Base-by-base conservation (phyloP, 2,888 invertebrate genomes). In the Cabera pusaria region DNA sequence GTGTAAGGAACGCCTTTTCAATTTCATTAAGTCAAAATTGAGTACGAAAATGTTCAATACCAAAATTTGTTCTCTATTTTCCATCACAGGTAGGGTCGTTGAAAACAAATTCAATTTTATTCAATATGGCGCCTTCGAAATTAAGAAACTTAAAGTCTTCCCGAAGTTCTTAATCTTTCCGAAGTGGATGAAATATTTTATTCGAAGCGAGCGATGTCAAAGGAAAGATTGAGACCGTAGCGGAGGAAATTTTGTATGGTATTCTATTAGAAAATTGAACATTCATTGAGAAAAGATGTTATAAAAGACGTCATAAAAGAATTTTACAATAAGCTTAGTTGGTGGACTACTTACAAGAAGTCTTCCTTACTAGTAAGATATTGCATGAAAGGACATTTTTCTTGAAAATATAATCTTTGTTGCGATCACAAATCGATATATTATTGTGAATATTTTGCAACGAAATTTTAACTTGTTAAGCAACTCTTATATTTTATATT, bases 81-180 rank as follows among this genome's bases (percentile, higher is more conserved):
- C 22, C 26, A 9, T 18, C 52, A 56, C 64, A 59, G 45, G 43
- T 48, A 48, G 26, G 35, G 21, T 36, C 35, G 42, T 32, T 41
- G 56, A 65, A 67, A 67, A 61, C 66, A 64, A 59, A 67, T 67
- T 61, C 53, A 65, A 64, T 62, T 63, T 67, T 57, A 62, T 57
- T 56, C 59, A 59, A 56, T 63, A 67, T 59, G 59, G 59, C 50
- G 66, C 63, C 67, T 63, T 49, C 53, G 57, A 72, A 73, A 75
- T 74, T 69, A 69, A 69, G 69, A 69, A 74, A 77, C 72, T 75
- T 73, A 70, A 73, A 68, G 69, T 67, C 67, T 64, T 54, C 54
- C 48, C 53, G 61, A 75, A 75, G 59, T 75, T 77, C 59, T 64
- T 76, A 77, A 76, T 78, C 68, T 64, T 69, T 63, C 56, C 61